Base-by-base conservation (phyloP, 1,140 invertebrate genomes). In the Bombus confusus region DNA sequence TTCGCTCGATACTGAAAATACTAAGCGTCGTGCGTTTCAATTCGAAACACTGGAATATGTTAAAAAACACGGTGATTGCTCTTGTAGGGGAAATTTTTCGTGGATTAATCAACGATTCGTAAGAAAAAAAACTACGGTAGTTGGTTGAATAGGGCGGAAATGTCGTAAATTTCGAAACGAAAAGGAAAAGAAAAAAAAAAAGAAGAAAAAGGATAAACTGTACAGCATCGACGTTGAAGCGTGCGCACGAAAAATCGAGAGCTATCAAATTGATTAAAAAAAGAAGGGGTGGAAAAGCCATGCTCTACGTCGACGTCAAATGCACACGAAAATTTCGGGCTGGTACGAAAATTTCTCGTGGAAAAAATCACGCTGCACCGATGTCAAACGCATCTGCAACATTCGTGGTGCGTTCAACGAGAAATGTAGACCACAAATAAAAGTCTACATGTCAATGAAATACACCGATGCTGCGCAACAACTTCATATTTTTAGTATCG, bases 281-380 rank as follows among this genome's bases (percentile, higher is more conserved):
- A 78, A 76, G 10, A 62, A 41, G 28, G 25, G 34, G 37, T 18
- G 18, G 28, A n/a, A 41, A 75, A 75, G 69, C 37, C 37, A 39
- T 52, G 73, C 47, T n/a, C 28, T 62, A 34, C 57, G 39, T 64
- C 12, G 62, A 66, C n/a, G n/a, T 66, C 77, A 66, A 79, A 79
- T 41, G 62, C 31, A 66, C n/a, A 68, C 77, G 41, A 25, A 79
- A 79, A 79, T 74, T 73, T 74, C 41, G 18, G 34, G 13, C 3
- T 43, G 75, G 57, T 66, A 80, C 41, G 41, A 59, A 87, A 85
- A 69, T 83, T 34, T 39, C 12, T n/a, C 12, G 37, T 25, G 34
- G 13, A 87, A 88, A 68, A 90, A 90, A 88, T 69, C 73, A 79
- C 83, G 76, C 74, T 64, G 37, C 74, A 18, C 5, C 57, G 39